A percentile compares a stretch with the other conserved stretches of the same genome.
These are phyloP conservation scores for Atethmia centrago DNA, from an alignment of 2,888 invertebrate species.

Conservation along the genomic window DNA sequence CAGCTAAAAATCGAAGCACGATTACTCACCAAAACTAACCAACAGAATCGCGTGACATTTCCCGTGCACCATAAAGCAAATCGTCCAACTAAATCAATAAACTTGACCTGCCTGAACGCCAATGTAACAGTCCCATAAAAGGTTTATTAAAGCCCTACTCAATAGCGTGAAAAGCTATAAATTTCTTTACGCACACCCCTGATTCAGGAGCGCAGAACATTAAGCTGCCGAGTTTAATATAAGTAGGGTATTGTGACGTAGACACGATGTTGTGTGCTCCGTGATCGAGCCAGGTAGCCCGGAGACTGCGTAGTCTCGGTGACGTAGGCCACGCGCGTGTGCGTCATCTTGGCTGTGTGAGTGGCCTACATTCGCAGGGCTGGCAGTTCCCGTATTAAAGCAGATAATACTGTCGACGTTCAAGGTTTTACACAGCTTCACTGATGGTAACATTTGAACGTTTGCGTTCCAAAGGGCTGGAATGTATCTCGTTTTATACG, in stretches of 20 bases:
- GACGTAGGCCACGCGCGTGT: constrained; percentile 67
- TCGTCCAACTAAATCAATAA: constrained; percentile 61
- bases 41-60: constrained; percentile 26
- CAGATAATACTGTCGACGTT: constrained; percentile 71
- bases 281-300: constrained; percentile 76
- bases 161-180: constrained; percentile 67
- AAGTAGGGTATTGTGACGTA: constrained; percentile 70
- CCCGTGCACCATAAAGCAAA: constrained; percentile 41
- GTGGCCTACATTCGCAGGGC: constrained; percentile 83
- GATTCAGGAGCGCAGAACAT: constrained; percentile 69
- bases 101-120: constrained; percentile 74
- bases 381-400: constrained; percentile 71
- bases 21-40: constrained; percentile 8
- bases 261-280: constrained; percentile 67
- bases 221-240: constrained; percentile 76
- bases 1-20: not conserved
- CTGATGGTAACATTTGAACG: constrained; percentile 74
- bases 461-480: constrained; percentile 58
- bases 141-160: constrained; percentile 65
- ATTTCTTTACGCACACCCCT: constrained; percentile 72
- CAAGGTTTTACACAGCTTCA: constrained; percentile 71
- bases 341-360: constrained; percentile 73
- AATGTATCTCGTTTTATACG: constrained; percentile 63
- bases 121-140: constrained; percentile 66
- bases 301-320: constrained; percentile 65